phyloP scores from a whole-genome alignment of 2,113 vertebrate species.

The Rhineura floridana region DNA sequence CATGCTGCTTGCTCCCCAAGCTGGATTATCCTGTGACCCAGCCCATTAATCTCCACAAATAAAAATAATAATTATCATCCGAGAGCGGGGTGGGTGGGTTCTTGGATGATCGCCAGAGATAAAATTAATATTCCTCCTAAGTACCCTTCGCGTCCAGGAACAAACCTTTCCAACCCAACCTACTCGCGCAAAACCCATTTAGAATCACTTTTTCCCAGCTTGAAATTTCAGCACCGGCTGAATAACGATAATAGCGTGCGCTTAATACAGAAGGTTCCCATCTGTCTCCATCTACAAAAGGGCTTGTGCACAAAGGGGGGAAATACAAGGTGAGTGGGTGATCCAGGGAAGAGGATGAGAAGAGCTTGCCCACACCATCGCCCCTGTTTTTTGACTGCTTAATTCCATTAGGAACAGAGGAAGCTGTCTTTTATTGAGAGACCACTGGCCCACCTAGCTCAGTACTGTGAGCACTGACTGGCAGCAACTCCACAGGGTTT shows the following conservation, averaged over 20 bases:
- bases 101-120: constrained; percentile 76
- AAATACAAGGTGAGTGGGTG: background rate
- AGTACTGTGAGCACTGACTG: background rate
- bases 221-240: constrained; percentile 24
- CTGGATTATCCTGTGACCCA: constrained; percentile 76
- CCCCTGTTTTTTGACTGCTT: background rate
- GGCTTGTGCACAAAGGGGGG: background rate
- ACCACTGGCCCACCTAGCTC: background rate
- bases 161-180: constrained; percentile 14
- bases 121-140: constrained; percentile 79
- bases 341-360: background rate
- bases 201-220: constrained; percentile 47
- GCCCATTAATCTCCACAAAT: constrained; percentile 83
- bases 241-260: constrained; percentile 15
- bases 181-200: constrained; percentile 27
- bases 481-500: no score
- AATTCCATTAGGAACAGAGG: background rate
- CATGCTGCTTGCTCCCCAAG: constrained; percentile 53
- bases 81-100: constrained; percentile 26
- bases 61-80: constrained; percentile 65
- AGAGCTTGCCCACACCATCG: background rate
- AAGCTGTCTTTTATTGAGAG: background rate
- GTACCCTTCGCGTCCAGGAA: constrained; percentile 54
- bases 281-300: constrained; percentile 32
- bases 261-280: constrained; percentile 17